These are phyloP conservation scores for Helostoma temminkii DNA, from an alignment of 2,797 vertebrate species.

Conservation along the genomic window DNA sequence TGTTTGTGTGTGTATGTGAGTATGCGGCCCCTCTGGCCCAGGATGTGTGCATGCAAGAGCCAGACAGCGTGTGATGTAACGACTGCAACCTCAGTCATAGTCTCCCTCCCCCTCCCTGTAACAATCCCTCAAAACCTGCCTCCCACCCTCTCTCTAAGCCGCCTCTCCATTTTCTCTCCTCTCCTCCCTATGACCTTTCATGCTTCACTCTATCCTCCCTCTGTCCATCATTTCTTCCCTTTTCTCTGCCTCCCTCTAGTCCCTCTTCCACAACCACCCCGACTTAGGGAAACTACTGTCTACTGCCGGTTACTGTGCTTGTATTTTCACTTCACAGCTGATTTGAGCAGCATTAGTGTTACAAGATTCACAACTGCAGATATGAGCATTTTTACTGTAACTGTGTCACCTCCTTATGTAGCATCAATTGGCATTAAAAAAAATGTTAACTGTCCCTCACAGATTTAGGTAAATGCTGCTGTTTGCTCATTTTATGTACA, in stretches of 20 bases:
- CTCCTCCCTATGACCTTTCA: background rate
- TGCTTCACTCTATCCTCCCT: conserved; percentile 14
- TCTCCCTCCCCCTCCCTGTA: conserved; percentile 39
- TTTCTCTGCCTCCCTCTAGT: conserved; percentile 6
- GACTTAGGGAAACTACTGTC: conserved; percentile 24
- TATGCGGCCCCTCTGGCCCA: conserved; percentile 51
- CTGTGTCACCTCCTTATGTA: conserved; percentile 10
- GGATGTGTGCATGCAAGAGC: conserved; percentile 67
- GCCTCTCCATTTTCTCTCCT: conserved; percentile 3
- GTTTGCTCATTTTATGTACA: too few relatives aligned
- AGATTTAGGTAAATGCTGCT: too few relatives aligned
- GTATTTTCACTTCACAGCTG: conserved; percentile 45
- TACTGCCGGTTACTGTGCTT: conserved; percentile 21
- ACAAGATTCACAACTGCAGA: background rate
- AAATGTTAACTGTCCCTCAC: too few relatives aligned
- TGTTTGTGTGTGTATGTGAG: conserved; percentile 27
- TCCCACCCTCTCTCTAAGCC: conserved; percentile 20
- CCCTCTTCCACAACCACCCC: conserved; percentile 2
- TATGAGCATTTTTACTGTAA: conserved; percentile 2
- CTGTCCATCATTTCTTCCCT: background rate
- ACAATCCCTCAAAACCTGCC: conserved; percentile 24
- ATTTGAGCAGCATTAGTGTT: too few relatives aligned
- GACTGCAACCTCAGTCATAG: conserved; percentile 62
- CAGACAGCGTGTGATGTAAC: conserved; percentile 75
- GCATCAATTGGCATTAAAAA: too few relatives aligned